Percentiles rank a stretch among this genome's conserved stretches.
Evolutionary conservation across 37 sponge, comb jelly and placozoan genomes (phyloP).

Genomic region (Oopsacas minuta): DNA sequence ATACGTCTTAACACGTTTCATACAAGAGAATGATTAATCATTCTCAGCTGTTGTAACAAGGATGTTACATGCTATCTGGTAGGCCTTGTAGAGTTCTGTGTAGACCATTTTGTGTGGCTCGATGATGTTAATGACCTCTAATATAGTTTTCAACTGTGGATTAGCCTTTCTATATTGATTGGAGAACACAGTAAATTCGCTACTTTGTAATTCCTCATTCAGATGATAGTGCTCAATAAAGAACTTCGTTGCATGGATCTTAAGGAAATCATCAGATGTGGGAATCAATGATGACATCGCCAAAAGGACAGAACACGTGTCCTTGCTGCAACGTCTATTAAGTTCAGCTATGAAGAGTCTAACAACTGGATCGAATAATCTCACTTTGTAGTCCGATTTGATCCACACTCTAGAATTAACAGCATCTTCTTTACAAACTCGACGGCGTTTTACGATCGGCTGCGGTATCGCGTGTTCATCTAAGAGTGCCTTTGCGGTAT

Average conservation of each 20-base stretch:
- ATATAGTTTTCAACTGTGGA: background rate
- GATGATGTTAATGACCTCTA: background rate
- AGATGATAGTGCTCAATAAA: background rate
- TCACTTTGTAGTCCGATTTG: background rate
- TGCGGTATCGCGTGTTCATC: background rate
- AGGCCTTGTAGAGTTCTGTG: background rate
- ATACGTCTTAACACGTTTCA: constrained; percentile 12
- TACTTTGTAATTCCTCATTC: background rate
- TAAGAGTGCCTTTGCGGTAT: background rate
- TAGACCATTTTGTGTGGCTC: background rate
- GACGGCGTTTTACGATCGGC: background rate
- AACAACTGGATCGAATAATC: background rate
- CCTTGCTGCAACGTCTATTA: background rate
- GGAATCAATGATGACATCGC: background rate
- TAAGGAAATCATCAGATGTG: background rate
- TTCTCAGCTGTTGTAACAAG: constrained; percentile 1
- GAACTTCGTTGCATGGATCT: background rate
- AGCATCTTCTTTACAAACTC: background rate
- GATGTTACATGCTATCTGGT: background rate
- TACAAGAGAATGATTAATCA: background rate
- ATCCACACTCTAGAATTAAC: background rate
- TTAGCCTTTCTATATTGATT: background rate
- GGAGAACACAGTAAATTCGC: background rate
- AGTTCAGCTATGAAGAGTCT: background rate
- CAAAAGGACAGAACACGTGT: background rate